phyloP scores from a whole-genome alignment of 2,113 vertebrate species.

The Serinus canaria region DNA sequence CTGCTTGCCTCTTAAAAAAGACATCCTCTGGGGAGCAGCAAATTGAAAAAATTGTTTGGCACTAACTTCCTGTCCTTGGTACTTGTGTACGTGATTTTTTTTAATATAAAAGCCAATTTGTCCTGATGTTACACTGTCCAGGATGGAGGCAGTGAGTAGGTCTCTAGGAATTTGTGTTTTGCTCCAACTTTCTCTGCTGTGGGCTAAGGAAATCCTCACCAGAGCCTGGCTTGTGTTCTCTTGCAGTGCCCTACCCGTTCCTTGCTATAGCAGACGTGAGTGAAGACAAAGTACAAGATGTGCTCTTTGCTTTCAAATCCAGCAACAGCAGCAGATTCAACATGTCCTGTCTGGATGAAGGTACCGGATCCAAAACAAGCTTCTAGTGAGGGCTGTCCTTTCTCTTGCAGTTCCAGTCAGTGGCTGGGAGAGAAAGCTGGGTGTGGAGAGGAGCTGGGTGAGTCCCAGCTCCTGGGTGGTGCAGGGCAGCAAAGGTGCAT shows the following conservation, averaged over 20 bases:
- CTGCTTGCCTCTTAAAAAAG: conserved; percentile 3
- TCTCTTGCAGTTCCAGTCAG: not conserved
- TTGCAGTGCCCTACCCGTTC: conserved; percentile 83
- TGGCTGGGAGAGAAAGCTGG: not conserved
- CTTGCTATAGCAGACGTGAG: conserved; percentile 77
- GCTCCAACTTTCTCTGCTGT: not conserved
- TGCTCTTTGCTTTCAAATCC: conserved; percentile 82
- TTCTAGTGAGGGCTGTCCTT: not conserved
- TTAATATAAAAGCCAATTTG: not conserved
- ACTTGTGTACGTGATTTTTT: not conserved
- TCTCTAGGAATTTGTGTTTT: conserved; percentile 16
- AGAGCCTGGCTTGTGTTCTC: not conserved
- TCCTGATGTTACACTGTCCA: not conserved
- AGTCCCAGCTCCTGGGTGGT: not conserved
- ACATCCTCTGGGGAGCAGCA: not conserved
- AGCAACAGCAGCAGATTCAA: conserved; percentile 60
- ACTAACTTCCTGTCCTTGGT: not conserved
- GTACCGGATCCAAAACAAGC: conserved; percentile 58
- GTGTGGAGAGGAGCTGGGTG: not conserved
- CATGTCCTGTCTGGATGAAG: conserved; percentile 76
- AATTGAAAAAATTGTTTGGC: not conserved
- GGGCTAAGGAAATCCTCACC: not conserved
- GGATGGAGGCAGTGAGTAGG: conserved; percentile 9
- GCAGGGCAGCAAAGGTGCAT: not conserved
- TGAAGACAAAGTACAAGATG: conserved; percentile 84